These are phyloP conservation scores for Noctua comes DNA, from an alignment of 2,888 invertebrate genomes.

Conservation along the genomic window DNA sequence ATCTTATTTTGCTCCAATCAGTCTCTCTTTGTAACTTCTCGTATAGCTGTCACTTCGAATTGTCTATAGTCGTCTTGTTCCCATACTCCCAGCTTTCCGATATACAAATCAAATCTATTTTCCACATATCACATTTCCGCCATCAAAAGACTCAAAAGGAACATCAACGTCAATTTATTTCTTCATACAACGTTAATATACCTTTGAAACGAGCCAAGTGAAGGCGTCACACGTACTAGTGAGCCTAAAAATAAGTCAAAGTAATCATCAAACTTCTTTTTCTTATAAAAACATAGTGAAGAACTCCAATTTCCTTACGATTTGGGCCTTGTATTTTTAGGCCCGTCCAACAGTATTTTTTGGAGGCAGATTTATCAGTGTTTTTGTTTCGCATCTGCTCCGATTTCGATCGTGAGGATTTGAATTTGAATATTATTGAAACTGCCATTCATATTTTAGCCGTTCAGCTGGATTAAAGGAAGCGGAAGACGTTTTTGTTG, in stretches of 20 bases:
- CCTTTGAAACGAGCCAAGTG: background rate
- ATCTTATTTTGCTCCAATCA: background rate
- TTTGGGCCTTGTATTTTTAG: constrained; percentile 68
- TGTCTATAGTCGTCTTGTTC: background rate
- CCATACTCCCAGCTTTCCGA: background rate
- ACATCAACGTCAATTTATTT: constrained; percentile 6
- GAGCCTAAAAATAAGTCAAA: constrained; percentile 54
- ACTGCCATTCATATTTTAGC: constrained; percentile 60
- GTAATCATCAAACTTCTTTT: constrained; percentile 51
- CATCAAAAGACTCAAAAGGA: background rate
- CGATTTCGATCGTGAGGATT: constrained; percentile 58
- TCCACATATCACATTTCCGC: background rate
- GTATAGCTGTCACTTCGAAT: background rate
- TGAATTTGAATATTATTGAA: constrained; percentile 64
- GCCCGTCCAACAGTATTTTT: constrained; percentile 50
- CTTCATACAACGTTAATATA: background rate
- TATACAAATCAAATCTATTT: background rate
- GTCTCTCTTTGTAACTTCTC: background rate
- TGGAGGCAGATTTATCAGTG: constrained; percentile 60
- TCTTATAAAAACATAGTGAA: constrained; percentile 64
- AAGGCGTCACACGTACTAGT: background rate
- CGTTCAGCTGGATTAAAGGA: constrained; percentile 42
- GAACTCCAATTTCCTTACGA: constrained; percentile 68
- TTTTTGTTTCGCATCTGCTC: constrained; percentile 68
- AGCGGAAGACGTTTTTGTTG: constrained; percentile 37